Evolutionary conservation across 2,888 invertebrate genomes (phyloP).

Genomic region (Ellobium chinense): DNA sequence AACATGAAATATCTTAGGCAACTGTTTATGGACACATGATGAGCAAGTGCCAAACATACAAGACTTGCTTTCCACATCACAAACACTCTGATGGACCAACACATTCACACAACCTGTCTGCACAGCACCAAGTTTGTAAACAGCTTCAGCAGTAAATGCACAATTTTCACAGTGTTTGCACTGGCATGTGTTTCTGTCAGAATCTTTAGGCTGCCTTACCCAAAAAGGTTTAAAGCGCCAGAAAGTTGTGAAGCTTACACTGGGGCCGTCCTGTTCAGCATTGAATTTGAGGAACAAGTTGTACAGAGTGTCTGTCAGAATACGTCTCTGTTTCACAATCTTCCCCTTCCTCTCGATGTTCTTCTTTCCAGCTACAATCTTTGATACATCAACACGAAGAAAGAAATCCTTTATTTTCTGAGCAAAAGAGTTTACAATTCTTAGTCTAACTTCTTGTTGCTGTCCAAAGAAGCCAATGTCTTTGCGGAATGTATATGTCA

Average conservation of each 20-base stretch:
- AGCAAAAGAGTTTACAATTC: background rate
- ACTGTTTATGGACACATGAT: conserved; percentile 22
- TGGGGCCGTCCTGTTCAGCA: conserved; percentile 13
- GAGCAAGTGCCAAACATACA: conserved; percentile 48
- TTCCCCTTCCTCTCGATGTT: conserved; percentile 41
- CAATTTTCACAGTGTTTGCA: conserved; percentile 51
- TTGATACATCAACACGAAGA: conserved; percentile 47
- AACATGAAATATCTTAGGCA: conserved; percentile 1
- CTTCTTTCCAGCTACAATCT: conserved; percentile 43
- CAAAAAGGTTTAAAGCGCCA: conserved; percentile 48
- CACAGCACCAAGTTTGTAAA: conserved; percentile 32
- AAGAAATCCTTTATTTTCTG: conserved; percentile 40
- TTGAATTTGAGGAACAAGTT: conserved; percentile 48
- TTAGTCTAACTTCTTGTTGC: background rate
- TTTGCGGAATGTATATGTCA: background rate
- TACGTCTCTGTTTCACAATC: conserved; percentile 44
- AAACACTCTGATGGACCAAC: conserved; percentile 32
- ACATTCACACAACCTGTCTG: conserved; percentile 31
- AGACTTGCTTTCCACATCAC: conserved; percentile 29
- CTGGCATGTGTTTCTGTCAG: conserved; percentile 49
- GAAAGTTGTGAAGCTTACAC: conserved; percentile 45
- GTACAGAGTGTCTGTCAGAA: conserved; percentile 39
- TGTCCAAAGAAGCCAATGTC: conserved; percentile 1
- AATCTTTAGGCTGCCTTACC: conserved; percentile 35
- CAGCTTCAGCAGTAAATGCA: conserved; percentile 39